These are phyloP conservation scores for Limanda limanda DNA, from an alignment of 2,113 vertebrate species.

Conservation along the genomic window DNA sequence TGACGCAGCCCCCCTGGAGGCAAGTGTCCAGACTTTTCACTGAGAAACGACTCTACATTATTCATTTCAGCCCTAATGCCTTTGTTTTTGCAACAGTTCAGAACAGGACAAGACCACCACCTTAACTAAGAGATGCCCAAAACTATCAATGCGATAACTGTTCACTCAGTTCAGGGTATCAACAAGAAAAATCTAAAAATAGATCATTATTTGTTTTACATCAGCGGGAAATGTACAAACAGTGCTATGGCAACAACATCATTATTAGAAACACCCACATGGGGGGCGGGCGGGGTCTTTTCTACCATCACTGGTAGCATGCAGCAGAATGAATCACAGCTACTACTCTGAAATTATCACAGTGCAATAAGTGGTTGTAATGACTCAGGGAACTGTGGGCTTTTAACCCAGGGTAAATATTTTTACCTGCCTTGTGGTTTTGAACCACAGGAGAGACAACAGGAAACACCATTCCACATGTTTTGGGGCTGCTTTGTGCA, in stretches of 20 bases:
- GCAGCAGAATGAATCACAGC: conserved; percentile 34
- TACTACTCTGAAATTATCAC: conserved; percentile 17
- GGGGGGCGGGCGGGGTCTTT: conserved; percentile 13
- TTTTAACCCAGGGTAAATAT: conserved; percentile 66
- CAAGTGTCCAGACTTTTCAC: conserved; percentile 62
- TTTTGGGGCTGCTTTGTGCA: conserved; percentile 39
- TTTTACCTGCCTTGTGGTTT: conserved; percentile 58
- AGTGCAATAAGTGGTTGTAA: background rate
- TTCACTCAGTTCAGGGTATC: conserved; percentile 7
- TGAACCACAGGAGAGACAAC: conserved; percentile 42
- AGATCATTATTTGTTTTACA: conserved; percentile 19
- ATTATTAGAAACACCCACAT: conserved; percentile 36
- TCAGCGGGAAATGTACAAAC: conserved; percentile 43
- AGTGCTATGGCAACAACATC: conserved; percentile 21
- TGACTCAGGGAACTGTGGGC: conserved; percentile 13
- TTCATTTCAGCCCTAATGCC: conserved; percentile 66
- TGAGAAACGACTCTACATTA: conserved; percentile 63
- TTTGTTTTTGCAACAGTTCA: conserved; percentile 58
- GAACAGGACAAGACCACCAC: conserved; percentile 34
- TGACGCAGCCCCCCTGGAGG: conserved; percentile 51
- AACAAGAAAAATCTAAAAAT: conserved; percentile 40
- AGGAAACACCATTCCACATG: conserved; percentile 24
- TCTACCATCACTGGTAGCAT: conserved; percentile 31
- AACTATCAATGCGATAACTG: conserved; percentile 30
- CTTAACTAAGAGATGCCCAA: conserved; percentile 8